These are phyloP conservation scores for Myathropa florea DNA, from an alignment of 2,888 invertebrate species.

Conservation along the genomic window DNA sequence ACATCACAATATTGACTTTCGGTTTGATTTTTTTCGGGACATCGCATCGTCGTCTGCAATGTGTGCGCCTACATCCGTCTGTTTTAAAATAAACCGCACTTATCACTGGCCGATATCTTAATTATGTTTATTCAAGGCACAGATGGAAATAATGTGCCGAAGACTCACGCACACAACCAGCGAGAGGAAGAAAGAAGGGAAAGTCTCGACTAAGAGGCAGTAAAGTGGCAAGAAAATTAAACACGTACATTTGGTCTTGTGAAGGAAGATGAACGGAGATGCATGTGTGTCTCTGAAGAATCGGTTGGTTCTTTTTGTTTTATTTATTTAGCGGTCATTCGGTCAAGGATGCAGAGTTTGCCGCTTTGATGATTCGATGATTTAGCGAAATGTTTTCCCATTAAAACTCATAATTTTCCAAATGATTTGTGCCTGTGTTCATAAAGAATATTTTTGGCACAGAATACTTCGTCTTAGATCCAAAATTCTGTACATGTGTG, in stretches of 20 bases:
- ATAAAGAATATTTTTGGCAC: slow-evolving; percentile 43
- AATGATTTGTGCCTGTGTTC: slow-evolving; percentile 44
- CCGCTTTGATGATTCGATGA: neutral
- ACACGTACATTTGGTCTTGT: neutral
- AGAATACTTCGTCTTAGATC: neutral
- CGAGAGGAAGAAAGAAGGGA: neutral
- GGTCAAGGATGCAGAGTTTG: slow-evolving; percentile 39
- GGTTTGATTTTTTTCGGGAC: slow-evolving; percentile 9
- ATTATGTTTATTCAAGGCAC: slow-evolving; percentile 61
- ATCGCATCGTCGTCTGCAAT: slow-evolving; percentile 15
- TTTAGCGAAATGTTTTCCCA: neutral
- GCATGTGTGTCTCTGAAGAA: neutral
- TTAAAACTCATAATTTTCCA: slow-evolving; percentile 18
- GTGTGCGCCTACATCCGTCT: slow-evolving; percentile 38
- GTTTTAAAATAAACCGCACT: slow-evolving; percentile 63
- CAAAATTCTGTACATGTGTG: neutral
- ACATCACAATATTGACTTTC: slow-evolving; percentile 35
- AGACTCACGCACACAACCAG: neutral
- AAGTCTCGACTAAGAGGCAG: neutral
- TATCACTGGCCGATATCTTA: slow-evolving; percentile 64
- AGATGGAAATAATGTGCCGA: slow-evolving; percentile 59
- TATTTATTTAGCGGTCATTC: slow-evolving; percentile 49
- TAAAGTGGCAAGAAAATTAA: slow-evolving; percentile 17
- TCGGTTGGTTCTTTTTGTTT: neutral
- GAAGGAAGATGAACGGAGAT: neutral